Evolutionary conservation across 2,888 invertebrate genomes (phyloP), one percentile per base, ranked within the genome.

Genomic region (Harmothoe impar): DNA sequence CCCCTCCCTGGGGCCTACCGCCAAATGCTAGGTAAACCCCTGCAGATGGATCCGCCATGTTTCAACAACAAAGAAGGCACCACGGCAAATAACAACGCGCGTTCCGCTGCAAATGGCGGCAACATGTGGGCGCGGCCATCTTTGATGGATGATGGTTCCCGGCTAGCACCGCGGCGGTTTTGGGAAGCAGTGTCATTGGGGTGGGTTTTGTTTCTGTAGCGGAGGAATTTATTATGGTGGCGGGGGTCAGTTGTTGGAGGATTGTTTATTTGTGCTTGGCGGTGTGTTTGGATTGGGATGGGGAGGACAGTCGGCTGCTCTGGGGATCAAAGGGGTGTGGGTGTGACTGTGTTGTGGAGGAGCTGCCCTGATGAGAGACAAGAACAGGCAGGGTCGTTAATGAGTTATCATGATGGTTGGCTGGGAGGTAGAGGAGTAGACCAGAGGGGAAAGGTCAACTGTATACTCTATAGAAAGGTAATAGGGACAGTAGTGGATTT

Each of bases 161-260:
- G 52, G 52, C 29, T 7, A 29, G 29, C 25, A n/a, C 35, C 17
- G 84, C 23, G 17, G 51, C 35, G 84, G 43, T 33, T 84, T 33
- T 84, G 10, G 17, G 35, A 78, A 78, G 78, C 78, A 33, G 78
- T 84, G 84, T 84, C 51, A 84, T 84, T 84, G 23, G 52, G 86
- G 86, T 10, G 29, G 54, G 86, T 52, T 86, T 86, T 86, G 86
- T 86, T 86, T 86, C 86, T 86, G 86, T 56, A 86, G 86, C 86
- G 17, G 52, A 29, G 86, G 86, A 86, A 86, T 86, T 84, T 84
- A 84, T 84, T 84, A 43, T 84, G 84, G 17, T 20, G n/a, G 35
- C 25, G 84, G 84, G 84, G 84, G 43, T 84, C 54, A 52, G 86
- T 54, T 54, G 86, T 81, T 43, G 81, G 81, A 81, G 81, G 17